Percentiles rank a stretch among this genome's conserved stretches.
Conservation (phyloP, 2,888 invertebrate genomes). For the Cotesia congregata region DNA sequence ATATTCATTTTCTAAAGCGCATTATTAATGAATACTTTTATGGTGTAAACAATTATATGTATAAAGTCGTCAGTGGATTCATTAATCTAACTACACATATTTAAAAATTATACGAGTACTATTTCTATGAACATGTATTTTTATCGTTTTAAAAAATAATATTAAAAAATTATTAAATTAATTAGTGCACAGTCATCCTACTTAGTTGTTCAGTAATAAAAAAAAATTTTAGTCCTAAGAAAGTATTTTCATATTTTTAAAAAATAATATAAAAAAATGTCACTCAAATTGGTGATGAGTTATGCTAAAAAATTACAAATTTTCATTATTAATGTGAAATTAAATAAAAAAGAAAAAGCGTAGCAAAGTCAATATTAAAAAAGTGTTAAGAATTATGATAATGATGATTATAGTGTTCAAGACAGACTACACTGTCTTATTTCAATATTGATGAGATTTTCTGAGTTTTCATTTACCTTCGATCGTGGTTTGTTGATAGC, state of each 20-base stretch:
- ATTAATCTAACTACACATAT: not conserved
- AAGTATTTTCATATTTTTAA: not conserved
- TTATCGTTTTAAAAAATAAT: not conserved
- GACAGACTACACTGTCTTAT: slow-evolving; percentile 64
- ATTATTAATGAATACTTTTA: not conserved
- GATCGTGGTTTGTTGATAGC: slow-evolving; percentile 61
- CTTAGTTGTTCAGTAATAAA: not conserved
- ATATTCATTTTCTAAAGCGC: not conserved
- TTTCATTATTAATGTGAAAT: not conserved
- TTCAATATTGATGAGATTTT: slow-evolving; percentile 61
- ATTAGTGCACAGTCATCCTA: slow-evolving; percentile 22
- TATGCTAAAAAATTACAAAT: not conserved
- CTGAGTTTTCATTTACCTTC: slow-evolving; percentile 67
- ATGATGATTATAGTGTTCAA: slow-evolving; percentile 44
- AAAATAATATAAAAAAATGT: slow-evolving; percentile 10
- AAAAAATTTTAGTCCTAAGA: not conserved
- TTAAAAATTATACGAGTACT: not conserved
- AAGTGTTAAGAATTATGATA: slow-evolving; percentile 17
- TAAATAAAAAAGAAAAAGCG: not conserved
- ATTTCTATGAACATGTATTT: not conserved
- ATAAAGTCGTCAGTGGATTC: slow-evolving; percentile 15
- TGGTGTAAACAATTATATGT: not conserved
- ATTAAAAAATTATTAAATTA: not conserved
- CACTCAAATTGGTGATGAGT: not conserved
- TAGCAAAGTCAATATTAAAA: not conserved